Evolutionary conservation across 2,113 vertebrate species (phyloP), one percentile per base, ranked within the genome.

Genomic region (Tricholaema leucomelas): DNA sequence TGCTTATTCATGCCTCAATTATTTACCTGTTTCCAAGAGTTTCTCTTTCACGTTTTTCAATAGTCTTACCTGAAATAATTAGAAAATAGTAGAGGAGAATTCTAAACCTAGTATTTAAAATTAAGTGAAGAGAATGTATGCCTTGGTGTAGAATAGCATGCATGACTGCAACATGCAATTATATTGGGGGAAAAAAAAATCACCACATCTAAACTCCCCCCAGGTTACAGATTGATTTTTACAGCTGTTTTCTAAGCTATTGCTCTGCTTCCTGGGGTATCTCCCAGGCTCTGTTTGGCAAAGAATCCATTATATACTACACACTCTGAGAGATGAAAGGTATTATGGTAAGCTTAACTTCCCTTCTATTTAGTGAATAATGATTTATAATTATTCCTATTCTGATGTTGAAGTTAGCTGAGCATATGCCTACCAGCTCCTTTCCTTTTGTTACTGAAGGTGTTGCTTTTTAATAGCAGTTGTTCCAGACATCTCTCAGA

Each of bases 61-160:
- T 46, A 85, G 65, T 81, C 65, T 88, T 64, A 85, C 58, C 71
- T 93, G 91, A 93, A 91, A 94, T 96, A 91, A 96, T 94, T 79
- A 92, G 72, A 88, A 96, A 93, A 88, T n/a, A 81, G 54, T 76
- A 87, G 36, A 54, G 48, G 60, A 91, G 60, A 78, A 81, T 16
- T 85, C 23, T 71, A 85, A 96, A 95, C 93, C 64, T 91, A 79
- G 69, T 92, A 78, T 75, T 94, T 94, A 95, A 95, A 87, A 89
- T 48, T 31, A 88, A 95, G 24, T 66, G 67, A 88, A 85, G 46
- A 60, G 64, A 85, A 92, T 91, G 59, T 88, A 84, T 87, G 55
- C n/a, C 81, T 83, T 83, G 61, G 50, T 79, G 56, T 80, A 75
- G 54, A 95, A 67, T 38, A 64, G 31, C 59, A 54, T 69, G 59